A percentile compares a stretch with the other conserved stretches of the same genome.
phyloP scores from a whole-genome alignment of 2,888 invertebrate species.

The Epiblema foenella region DNA sequence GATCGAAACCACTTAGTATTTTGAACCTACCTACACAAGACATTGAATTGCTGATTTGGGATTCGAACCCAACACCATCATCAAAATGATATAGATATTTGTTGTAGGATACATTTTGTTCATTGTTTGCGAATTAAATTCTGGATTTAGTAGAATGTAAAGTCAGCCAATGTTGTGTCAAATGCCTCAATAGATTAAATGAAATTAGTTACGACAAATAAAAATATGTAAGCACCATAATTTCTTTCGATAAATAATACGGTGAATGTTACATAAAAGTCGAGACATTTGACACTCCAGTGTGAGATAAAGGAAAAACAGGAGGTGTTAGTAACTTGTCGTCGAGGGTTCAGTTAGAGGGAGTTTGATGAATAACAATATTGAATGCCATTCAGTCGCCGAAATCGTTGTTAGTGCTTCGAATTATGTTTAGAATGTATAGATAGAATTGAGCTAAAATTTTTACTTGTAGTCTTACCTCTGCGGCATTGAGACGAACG shows the following conservation, averaged over 20 bases:
- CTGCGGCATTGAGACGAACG: slow-evolving; percentile 80
- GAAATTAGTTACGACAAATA: neutral
- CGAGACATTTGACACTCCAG: slow-evolving; percentile 54
- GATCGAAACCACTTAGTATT: slow-evolving; percentile 33
- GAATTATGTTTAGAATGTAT: slow-evolving; percentile 50
- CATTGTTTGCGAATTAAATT: slow-evolving; percentile 7
- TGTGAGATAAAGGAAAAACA: slow-evolving; percentile 48
- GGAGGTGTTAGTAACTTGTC: slow-evolving; percentile 47
- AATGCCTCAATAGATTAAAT: slow-evolving; percentile 47
- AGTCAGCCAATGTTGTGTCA: slow-evolving; percentile 57
- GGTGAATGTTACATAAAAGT: neutral
- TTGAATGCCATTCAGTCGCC: slow-evolving; percentile 49
- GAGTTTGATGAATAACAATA: slow-evolving; percentile 38
- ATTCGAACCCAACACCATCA: slow-evolving; percentile 56
- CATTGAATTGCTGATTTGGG: slow-evolving; percentile 44
- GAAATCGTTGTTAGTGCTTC: slow-evolving; percentile 52
- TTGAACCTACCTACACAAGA: neutral
- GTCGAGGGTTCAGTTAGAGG: slow-evolving; percentile 45
- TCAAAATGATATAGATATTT: neutral
- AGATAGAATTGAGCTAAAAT: slow-evolving; percentile 70
- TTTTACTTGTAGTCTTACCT: slow-evolving; percentile 81
- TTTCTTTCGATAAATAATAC: slow-evolving; percentile 9
- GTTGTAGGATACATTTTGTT: neutral
- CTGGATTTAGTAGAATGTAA: slow-evolving; percentile 43
- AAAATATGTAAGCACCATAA: neutral